These are phyloP conservation scores for Ecdyonurus torrentis DNA, from an alignment of 2,888 invertebrate species.

Conservation along the genomic window DNA sequence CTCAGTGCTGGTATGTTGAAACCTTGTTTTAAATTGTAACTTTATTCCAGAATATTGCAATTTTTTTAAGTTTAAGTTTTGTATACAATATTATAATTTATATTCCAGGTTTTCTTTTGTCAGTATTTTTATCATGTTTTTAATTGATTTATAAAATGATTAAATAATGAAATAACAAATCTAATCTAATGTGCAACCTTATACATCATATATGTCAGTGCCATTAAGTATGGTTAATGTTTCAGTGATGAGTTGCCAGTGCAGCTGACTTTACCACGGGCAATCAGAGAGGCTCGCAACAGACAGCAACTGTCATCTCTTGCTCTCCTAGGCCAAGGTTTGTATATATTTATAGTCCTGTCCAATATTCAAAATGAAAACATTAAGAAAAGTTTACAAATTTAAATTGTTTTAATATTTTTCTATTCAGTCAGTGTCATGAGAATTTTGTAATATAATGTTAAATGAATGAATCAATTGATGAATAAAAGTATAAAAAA, in stretches of 20 bases:
- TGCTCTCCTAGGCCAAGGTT: constrained; percentile 65
- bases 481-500: no score
- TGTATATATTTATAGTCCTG: background rate
- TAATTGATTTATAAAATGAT: no score
- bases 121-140: background rate
- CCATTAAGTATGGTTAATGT: constrained; percentile 41
- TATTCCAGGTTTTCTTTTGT: no score
- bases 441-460: no score
- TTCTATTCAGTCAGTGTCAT: no score
- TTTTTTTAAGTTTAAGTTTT: background rate
- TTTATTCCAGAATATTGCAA: background rate
- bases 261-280: constrained; percentile 67
- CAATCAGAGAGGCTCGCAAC: constrained; percentile 73
- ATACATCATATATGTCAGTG: constrained; percentile 89
- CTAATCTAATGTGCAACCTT: constrained; percentile 79
- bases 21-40: background rate
- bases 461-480: no score
- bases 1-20: constrained; percentile 61
- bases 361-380: no score
- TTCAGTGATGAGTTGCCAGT: constrained; percentile 81
- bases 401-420: no score
- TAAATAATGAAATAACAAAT: no score
- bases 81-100: no score
- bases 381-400: no score
- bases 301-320: constrained; percentile 80